Base-by-base conservation (phyloP, 2,797 vertebrate species). In the Jordanella pulchra region DNA sequence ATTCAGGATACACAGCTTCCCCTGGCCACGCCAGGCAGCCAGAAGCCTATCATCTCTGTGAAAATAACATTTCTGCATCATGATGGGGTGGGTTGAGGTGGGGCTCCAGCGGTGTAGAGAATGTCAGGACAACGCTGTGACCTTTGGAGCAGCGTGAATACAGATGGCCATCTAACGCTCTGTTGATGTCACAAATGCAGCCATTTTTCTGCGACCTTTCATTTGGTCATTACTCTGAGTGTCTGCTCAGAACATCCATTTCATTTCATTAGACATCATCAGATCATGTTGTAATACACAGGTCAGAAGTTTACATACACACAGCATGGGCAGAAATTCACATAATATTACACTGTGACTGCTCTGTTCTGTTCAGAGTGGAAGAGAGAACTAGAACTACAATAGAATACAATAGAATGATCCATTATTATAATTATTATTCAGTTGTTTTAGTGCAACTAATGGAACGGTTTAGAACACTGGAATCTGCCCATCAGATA, bases 101-200 rank as follows among this genome's bases (percentile, higher is more conserved):
- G 39, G 51, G 78, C 82, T 86, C 83, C 84, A 72, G 82, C 88
- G 85, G 89, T 82, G 87, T 65, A 23, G 85, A 89, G 86, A 91
- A 92, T 92, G 87, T 90, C 90, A 90, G 89, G 86, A 85, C 89
- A 84, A 79, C 39, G 48, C 74, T 84, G 60, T 92, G 90, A 92
- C 92, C 90, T 93, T 93, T 91, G 86, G 88, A 92, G 89, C 45
- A 54, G 61, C 25, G 78, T 75, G 85, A 91, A 87, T 89, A 85
- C 87, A 90, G 89, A 92, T 82, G 87, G 85, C 66, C 78, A 81
- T 80, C 87, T 84, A 84, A 82, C 75, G 70, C 72, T 76, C 67
- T 53, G 81, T 35, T 73, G 78, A 69, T 83, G 75, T 81, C 72
- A 80, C 63, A 71, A 85, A 87, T 74, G 81, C 72, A 74, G 72